Evolutionary conservation across 1,140 invertebrate genomes (phyloP).

Genomic region (Leptinotarsa undecemlineata): DNA sequence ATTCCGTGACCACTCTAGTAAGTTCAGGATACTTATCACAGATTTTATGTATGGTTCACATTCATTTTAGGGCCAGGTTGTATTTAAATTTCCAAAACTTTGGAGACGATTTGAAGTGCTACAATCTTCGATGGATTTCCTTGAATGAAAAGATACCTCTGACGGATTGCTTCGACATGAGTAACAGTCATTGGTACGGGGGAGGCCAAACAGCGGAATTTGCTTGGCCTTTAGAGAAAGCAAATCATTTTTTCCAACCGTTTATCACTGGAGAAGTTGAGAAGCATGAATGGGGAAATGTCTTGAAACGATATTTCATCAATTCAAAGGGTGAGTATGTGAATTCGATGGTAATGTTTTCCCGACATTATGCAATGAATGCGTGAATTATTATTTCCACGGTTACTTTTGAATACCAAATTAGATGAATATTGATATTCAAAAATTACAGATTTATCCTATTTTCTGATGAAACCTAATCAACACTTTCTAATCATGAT

Average conservation of each 20-base stretch:
- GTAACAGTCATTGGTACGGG: constrained; percentile 77
- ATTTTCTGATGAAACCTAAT: too few species aligned
- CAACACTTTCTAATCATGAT: too few species aligned
- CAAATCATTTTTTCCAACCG: constrained; percentile 71
- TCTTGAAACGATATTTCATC: constrained; percentile 80
- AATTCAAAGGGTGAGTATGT: constrained; percentile 64
- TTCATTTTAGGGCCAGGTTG: constrained; percentile 61
- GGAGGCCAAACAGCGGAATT: constrained; percentile 76
- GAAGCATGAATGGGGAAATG: constrained; percentile 78
- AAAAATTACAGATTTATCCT: too few species aligned
- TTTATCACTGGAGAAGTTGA: constrained; percentile 83
- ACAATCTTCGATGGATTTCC: constrained; percentile 81
- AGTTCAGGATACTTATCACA: too few species aligned
- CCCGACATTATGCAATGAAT: too few species aligned
- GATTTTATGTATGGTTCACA: too few species aligned
- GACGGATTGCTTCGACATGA: constrained; percentile 78
- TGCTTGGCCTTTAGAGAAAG: constrained; percentile 78
- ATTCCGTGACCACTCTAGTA: too few species aligned
- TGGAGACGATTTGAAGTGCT: constrained; percentile 69
- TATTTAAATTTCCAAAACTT: constrained; percentile 68
- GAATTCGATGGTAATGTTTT: too few species aligned
- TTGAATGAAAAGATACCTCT: constrained; percentile 65
- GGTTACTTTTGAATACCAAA: too few species aligned
- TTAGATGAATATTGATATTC: too few species aligned
- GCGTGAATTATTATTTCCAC: too few species aligned